Evolutionary conservation across 2,797 vertebrate genomes (phyloP).

Genomic region (Neoniphon sammara): DNA sequence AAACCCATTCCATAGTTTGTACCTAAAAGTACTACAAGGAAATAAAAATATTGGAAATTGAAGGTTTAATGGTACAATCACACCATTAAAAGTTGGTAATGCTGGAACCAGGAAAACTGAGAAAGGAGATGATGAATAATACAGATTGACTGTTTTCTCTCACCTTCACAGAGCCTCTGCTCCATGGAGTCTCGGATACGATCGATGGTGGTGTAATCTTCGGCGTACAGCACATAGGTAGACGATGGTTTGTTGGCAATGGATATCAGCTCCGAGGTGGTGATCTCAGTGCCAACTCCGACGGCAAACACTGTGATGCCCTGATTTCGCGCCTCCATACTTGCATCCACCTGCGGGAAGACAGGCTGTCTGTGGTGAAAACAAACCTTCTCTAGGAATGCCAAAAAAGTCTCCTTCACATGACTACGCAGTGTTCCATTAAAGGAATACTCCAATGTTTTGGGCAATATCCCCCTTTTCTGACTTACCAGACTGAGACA

Average conservation of each 20-base stretch:
- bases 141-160: neutral
- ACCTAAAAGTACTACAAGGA: too few relatives aligned
- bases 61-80: too few relatives aligned
- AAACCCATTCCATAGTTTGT: too few relatives aligned
- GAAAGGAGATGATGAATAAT: neutral
- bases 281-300: constrained; percentile 86
- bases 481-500: too few relatives aligned
- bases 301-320: constrained; percentile 84
- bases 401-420: too few relatives aligned
- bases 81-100: too few relatives aligned
- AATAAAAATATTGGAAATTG: too few relatives aligned
- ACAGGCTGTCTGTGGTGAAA: neutral
- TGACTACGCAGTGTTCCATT: too few relatives aligned
- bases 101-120: too few relatives aligned
- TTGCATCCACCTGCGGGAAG: constrained; percentile 74
- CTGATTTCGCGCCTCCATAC: constrained; percentile 79
- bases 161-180: constrained; percentile 88
- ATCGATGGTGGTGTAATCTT: constrained; percentile 85
- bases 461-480: too few relatives aligned
- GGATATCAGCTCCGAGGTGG: constrained; percentile 82
- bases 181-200: constrained; percentile 85
- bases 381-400: too few relatives aligned
- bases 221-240: constrained; percentile 84
- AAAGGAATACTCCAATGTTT: too few relatives aligned
- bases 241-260: constrained; percentile 84